Base-by-base conservation (phyloP, 2,797 vertebrate genomes). In the Carduelis carduelis region DNA sequence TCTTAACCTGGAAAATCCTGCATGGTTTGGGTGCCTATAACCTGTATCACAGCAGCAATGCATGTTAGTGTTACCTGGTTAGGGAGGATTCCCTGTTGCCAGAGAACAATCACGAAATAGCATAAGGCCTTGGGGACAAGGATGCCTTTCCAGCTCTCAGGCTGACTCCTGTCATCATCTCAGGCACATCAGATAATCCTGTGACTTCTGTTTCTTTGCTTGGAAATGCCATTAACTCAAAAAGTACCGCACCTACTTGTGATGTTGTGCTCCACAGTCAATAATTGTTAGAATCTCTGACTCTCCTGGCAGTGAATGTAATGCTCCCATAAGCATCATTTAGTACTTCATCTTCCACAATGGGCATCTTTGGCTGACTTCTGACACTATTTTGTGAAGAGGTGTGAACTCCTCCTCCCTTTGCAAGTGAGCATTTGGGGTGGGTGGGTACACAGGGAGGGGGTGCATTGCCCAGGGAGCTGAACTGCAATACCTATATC, bases 391-490 rank as follows among this genome's bases (percentile, higher is more conserved):
- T 56, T 61, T 35, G 24, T 61, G 27, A 23, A n/a, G 37, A 44
- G 32, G 13, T 75, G 32, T 49, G 74, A 79, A 30, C 17, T 30
- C 7, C 24, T 69, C 8, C n/a, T 1, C 22, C 0, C 1, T 59
- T 60, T 23, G 63, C 55, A 37, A 43, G 27, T 44, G 66, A 27
- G 30, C 8, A 1, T 43, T 47, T n/a, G 47, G 41, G 44, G 12
- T 60, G 41, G 59, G 22, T 46, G 50, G 4, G 13, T 18, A 18
- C 43, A 1, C 2, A 10, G 12, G 43, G 63, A 72, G 39, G 18
- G 26, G 9, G 2, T 59, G 60, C 30, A 1, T 14, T 50, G 68
- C 55, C 70, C 0, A 0, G 32, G 32, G 39, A 47, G 9, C 7
- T 50, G 72, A 19, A 16, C 60, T 77, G 80, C 69, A 74, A 8